phyloP scores from a whole-genome alignment of 2,797 vertebrate species.

The Buceros bicornis region DNA sequence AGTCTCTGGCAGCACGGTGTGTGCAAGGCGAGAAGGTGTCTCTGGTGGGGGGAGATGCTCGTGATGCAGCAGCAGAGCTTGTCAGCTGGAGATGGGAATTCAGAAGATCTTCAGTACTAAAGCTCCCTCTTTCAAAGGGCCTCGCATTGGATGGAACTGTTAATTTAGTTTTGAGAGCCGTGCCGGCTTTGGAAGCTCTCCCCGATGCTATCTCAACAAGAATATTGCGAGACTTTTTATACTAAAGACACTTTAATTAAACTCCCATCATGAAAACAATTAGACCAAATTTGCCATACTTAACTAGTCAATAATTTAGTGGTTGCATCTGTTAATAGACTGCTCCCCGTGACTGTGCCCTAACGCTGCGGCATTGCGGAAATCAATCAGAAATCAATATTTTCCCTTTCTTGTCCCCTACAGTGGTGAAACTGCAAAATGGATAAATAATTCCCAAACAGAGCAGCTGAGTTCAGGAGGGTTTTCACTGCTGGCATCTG shows the following conservation, averaged over 20 bases:
- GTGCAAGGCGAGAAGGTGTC: not conserved
- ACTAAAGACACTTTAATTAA: slow-evolving; percentile 78
- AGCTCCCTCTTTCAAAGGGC: not conserved
- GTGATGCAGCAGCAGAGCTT: not conserved
- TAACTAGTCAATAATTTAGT: slow-evolving; percentile 79
- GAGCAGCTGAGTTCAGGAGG: not conserved
- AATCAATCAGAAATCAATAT: slow-evolving; percentile 60
- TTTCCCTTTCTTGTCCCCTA: not conserved
- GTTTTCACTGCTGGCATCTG: not conserved
- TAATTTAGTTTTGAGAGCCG: slow-evolving; percentile 14
- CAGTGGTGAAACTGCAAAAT: not conserved
- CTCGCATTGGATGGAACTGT: not conserved
- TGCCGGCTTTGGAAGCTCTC: not conserved
- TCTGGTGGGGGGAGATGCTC: not conserved
- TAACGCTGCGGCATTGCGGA: not conserved
- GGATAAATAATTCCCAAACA: not conserved
- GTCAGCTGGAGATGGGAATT: not conserved
- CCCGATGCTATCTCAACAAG: slow-evolving; percentile 18
- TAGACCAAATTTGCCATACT: slow-evolving; percentile 74
- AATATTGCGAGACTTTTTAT: slow-evolving; percentile 26
- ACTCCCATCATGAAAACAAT: slow-evolving; percentile 76
- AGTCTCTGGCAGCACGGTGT: rapidly evolving
- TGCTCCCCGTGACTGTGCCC: slow-evolving; percentile 63
- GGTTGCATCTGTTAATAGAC: slow-evolving; percentile 76
- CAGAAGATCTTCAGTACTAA: not conserved